Base-by-base conservation (phyloP, 2,797 vertebrate genomes). In the Cyprinodon diabolis region DNA sequence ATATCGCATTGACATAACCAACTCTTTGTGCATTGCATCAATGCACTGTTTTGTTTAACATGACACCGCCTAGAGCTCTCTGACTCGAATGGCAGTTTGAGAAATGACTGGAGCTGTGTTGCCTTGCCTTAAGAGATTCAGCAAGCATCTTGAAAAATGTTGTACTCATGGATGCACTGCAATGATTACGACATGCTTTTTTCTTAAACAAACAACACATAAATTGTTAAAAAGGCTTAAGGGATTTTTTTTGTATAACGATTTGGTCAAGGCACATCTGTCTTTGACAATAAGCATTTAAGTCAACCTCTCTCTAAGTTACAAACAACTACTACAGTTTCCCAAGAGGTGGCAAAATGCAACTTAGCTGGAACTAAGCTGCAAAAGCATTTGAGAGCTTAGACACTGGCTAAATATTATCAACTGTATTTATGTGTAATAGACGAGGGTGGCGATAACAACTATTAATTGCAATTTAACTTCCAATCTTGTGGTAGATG, bases 1-100 rank as follows among this genome's bases (percentile, higher is more conserved):
- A 96, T 95, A 95, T 94, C 82, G 51, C 91, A 91, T 92, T 93
- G 94, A 94, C 92, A 93, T 94, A 91, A 95, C 85, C 87, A 90
- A 85, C 79, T 93, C 90, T 94, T 87, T 91, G 92, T 84, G 83
- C 82, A 78, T 86, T 81, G 89, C 89, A 92, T 90, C 86, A 89
- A 89, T 83, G 91, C 89, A 67, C 90, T 75, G 89, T 87, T 93
- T 90, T 93, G 92, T 93, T 91, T 88, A 93, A 94, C 85, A 85
- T 80, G 85, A 90, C 86, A 80, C 75, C 40, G 87, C 91, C 91
- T 78, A 4, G 71, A 90, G 91, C 72, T 68, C 79, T 60, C 51
- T 66, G 56, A 79, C 82, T 78, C 66, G 30, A 69, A 77, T 90
- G 89, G 89, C 91, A 91, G 87, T 54, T 91, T 92, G 91, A 92